phyloP scores from a whole-genome alignment of 2,797 vertebrate genomes.

The Anabas testudineus region DNA sequence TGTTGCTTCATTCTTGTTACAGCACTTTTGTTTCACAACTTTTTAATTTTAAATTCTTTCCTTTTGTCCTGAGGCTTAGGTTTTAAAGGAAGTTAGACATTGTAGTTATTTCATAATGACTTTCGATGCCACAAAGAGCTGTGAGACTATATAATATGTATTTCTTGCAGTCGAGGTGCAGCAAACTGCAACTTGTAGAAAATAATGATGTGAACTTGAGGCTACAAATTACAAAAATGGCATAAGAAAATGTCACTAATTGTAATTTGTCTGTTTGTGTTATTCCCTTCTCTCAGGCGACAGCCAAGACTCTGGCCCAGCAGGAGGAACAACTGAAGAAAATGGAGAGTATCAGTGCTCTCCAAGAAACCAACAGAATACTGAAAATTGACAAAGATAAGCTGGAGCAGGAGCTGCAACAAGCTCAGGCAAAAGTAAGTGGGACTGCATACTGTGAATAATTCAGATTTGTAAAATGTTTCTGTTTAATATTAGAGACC shows the following conservation, averaged over 20 bases:
- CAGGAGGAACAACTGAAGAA: conserved; percentile 97
- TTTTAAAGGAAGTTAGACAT: neutral
- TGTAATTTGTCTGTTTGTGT: neutral
- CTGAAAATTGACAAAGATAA: conserved; percentile 92
- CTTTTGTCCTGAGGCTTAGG: neutral
- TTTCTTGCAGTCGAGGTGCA: neutral
- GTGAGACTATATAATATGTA: neutral
- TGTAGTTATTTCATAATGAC: neutral
- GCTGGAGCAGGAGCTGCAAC: conserved; percentile 91
- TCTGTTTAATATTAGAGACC: no score
- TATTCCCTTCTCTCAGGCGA: conserved; percentile 79
- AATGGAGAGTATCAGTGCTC: conserved; percentile 89
- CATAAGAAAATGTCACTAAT: neutral
- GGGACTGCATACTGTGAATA: no score
- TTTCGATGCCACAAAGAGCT: no score
- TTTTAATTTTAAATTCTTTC: neutral
- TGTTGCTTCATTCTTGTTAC: no score
- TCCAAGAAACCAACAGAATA: conserved; percentile 93
- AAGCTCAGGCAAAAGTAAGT: conserved; percentile 91
- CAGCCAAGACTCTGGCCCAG: conserved; percentile 91
- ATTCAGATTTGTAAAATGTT: neutral
- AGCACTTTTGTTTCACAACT: neutral
- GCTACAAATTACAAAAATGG: neutral
- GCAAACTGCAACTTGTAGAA: no score
- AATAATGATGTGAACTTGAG: neutral